Percentiles rank a stretch among this genome's conserved stretches.
These are phyloP conservation scores for Muntiacus muntjak DNA, from an alignment of 2,113 vertebrate species.

Conservation along the genomic window DNA sequence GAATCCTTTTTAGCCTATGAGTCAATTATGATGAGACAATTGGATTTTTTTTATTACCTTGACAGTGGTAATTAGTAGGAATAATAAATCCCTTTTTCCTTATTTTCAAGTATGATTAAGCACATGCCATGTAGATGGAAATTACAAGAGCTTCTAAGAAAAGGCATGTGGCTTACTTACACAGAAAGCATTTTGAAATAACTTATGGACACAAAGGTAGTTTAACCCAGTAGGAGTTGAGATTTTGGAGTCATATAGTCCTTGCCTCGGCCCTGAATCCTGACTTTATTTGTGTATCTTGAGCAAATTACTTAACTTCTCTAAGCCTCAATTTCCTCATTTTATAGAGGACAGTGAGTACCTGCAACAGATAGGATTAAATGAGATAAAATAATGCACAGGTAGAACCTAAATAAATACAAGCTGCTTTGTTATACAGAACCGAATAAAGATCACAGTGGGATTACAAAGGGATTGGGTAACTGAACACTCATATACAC, in stretches of 20 bases:
- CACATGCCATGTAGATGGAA: not conserved
- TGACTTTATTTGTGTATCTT: not conserved
- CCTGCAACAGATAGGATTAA: not conserved
- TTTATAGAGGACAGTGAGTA: not conserved
- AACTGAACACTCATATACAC: not conserved
- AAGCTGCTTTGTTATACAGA: not conserved
- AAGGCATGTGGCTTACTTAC: not conserved
- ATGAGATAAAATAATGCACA: not conserved
- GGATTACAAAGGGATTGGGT: not conserved
- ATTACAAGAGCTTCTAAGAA: not conserved
- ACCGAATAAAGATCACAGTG: not conserved
- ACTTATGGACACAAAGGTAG: not conserved
- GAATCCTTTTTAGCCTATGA: not conserved
- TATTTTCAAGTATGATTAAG: conserved; percentile 24
- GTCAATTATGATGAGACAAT: not conserved
- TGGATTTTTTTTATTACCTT: not conserved
- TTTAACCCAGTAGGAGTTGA: not conserved
- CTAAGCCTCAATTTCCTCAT: not conserved
- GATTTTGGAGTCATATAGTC: not conserved
- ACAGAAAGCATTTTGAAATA: not conserved
- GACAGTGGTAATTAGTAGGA: not conserved
- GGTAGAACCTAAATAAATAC: not conserved
- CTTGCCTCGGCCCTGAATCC: not conserved
- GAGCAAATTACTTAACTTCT: not conserved
- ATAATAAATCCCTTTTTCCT: not conserved